Evolutionary conservation across 2,888 invertebrate genomes (phyloP), one percentile per base, ranked within the genome.

Genomic region (Galeruca laticollis): DNA sequence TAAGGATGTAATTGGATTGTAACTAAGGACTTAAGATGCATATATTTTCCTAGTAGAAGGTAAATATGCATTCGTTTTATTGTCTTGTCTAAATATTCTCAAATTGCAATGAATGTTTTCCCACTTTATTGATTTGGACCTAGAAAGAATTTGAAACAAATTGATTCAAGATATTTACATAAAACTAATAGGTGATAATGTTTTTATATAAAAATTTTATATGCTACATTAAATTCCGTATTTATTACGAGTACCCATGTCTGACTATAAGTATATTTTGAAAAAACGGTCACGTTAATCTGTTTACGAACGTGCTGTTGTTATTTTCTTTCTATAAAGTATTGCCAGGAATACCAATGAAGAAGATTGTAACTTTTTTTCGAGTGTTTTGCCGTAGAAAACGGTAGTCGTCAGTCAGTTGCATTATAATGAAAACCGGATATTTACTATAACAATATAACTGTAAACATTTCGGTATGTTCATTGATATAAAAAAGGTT

Each of bases 1-100:
- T 68, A 72, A 49, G 60, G 52, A 43, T 52, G 31, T 20, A 20
- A 60, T 21, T 26, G 21, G 21, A 21, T 60, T 43, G 60, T n/a
- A 60, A 60, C 47, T 43, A 43, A 0, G 26, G 26, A 26, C 0
- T 5, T 5, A 26, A 26, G n/a, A n/a, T n/a, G n/a, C n/a, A n/a
- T n/a, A n/a, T n/a, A n/a, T n/a, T n/a, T n/a, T n/a, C n/a, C n/a
- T n/a, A n/a, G 1, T 26, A 5, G 26, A 26, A 26, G 26, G 26
- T n/a, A n/a, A n/a, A n/a, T n/a, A n/a, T n/a, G n/a, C n/a, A n/a
- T n/a, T n/a, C n/a, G n/a, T n/a, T n/a, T n/a, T n/a, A n/a, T n/a
- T n/a, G n/a, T n/a, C n/a, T n/a, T n/a, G n/a, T n/a, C n/a, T n/a
- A n/a, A n/a, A n/a, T n/a, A n/a, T n/a, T n/a, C n/a, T n/a, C n/a